Base-by-base conservation (phyloP, 2,113 vertebrate species). In the Odobenus rosmarus region DNA sequence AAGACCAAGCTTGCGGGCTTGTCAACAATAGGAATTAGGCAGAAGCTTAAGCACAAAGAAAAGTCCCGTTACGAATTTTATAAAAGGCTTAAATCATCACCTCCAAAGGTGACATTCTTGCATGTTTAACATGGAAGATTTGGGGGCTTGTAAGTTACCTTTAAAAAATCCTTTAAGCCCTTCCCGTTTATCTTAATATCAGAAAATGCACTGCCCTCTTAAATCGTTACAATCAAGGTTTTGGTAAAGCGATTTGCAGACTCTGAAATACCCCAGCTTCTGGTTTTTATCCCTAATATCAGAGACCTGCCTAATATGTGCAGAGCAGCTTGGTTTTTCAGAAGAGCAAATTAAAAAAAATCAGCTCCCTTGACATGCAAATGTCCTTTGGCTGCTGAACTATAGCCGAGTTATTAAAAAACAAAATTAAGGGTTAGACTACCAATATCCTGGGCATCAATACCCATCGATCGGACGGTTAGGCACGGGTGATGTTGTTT, bases 351-450 rank as follows among this genome's bases (percentile, higher is more conserved):
- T 53, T 53, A 7, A 71, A 0, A 92, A 62, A 61, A 67, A 94
- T 57, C 59, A 92, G 26, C 28, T 49, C 2, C 0, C 77, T 77
- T 92, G 69, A 84, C 77, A 51, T 79, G 77, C 57, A 15, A 74
- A 39, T 96, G 67, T n/a, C 81, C 39, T 83, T 69, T 90, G 28
- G 6, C 86, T 74, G 16, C 36, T 23, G 1, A 49, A 10, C 95
- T 95, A 24, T 59, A 42, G n/a, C 89, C n/a, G 7, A 88, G n/a
- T 89, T 93, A 49, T 67, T 95, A 51, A 79, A 93, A 55, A 76
- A 31, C 76, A 93, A 53, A 64, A 59, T 81, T 74, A 86, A 93
- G 85, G 71, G n/a, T n/a, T 82, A 82, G 57, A 64, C 21, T 23
- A 33, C 24, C 36, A 8, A 33, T 1, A 13, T 24, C 88, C 67